Evolutionary conservation across 2,888 invertebrate species (phyloP).

Genomic region (Sycophila texana): DNA sequence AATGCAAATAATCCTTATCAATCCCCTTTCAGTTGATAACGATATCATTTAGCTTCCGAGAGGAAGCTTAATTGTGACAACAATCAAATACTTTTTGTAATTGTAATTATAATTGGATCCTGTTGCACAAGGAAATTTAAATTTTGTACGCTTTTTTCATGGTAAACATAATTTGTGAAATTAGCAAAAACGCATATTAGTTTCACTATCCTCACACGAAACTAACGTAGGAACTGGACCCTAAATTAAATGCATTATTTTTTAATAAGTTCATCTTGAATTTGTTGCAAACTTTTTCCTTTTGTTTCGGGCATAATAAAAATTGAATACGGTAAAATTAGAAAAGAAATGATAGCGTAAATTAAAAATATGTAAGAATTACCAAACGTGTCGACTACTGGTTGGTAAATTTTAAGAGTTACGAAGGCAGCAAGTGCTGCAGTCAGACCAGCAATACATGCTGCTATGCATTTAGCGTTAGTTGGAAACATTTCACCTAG

Average conservation of each 20-base stretch:
- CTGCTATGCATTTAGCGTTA: conserved; percentile 57
- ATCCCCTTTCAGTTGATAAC: too few relatives aligned
- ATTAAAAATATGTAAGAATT: conserved; percentile 61
- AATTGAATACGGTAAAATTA: conserved; percentile 73
- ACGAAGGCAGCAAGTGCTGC: conserved; percentile 57
- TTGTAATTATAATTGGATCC: too few relatives aligned
- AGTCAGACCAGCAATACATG: conserved; percentile 55
- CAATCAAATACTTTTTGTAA: too few relatives aligned
- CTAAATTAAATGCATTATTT: conserved; percentile 54
- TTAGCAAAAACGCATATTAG: too few relatives aligned
- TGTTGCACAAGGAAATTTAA: too few relatives aligned
- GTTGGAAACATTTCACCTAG: conserved; percentile 58
- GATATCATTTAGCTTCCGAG: too few relatives aligned
- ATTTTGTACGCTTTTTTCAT: too few relatives aligned
- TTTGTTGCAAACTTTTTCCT: conserved; percentile 90
- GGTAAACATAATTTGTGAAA: too few relatives aligned
- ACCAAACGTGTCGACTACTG: conserved; percentile 53
- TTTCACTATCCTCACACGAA: too few relatives aligned
- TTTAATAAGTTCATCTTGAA: conserved; percentile 81
- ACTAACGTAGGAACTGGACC: too few relatives aligned
- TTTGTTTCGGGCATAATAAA: conserved; percentile 91
- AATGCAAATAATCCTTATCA: too few relatives aligned
- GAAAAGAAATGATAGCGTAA: conserved; percentile 55
- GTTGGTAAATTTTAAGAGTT: conserved; percentile 58
- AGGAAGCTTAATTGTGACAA: too few relatives aligned